Percentiles rank a stretch among this genome's conserved stretches.
Conservation (phyloP, 2,797 vertebrate genomes). For the Mormyrus hasselquistii region DNA sequence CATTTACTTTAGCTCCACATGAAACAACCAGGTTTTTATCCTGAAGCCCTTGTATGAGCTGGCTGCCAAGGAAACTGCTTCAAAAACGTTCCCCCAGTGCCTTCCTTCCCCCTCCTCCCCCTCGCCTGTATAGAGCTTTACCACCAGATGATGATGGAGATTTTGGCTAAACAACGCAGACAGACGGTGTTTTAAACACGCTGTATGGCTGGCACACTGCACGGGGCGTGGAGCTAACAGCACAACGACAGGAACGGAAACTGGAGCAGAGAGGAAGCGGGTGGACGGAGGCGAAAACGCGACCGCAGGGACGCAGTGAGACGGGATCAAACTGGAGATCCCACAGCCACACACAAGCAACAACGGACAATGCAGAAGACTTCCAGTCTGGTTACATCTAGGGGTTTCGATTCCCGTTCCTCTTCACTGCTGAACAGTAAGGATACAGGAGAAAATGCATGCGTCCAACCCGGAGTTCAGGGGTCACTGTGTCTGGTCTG, state of each 20-base stretch:
- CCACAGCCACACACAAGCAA: not conserved
- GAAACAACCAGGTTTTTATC: not conserved
- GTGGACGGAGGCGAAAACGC: not conserved
- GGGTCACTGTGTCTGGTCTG: not conserved
- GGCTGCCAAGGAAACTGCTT: not conserved
- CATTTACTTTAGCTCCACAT: not conserved
- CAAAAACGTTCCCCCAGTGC: not conserved
- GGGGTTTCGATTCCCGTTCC: not conserved
- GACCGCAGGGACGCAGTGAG: not conserved
- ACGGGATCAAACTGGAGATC: not conserved
- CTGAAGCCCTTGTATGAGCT: not conserved
- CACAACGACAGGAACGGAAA: not conserved
- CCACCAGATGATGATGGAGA: not conserved
- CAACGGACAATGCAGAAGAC: not conserved
- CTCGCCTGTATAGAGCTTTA: not conserved
- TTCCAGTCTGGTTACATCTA: not conserved
- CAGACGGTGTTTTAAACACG: not conserved
- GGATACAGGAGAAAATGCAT: not conserved
- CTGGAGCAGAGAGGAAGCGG: not conserved
- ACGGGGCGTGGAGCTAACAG: not conserved
- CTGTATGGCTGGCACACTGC: not conserved
- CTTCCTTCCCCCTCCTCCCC: not conserved
- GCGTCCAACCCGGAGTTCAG: not conserved
- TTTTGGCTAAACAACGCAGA: not conserved
- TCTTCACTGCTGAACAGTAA: not conserved